phyloP scores from a whole-genome alignment of 1,140 invertebrate genomes.

The Lepidurus packardi region DNA sequence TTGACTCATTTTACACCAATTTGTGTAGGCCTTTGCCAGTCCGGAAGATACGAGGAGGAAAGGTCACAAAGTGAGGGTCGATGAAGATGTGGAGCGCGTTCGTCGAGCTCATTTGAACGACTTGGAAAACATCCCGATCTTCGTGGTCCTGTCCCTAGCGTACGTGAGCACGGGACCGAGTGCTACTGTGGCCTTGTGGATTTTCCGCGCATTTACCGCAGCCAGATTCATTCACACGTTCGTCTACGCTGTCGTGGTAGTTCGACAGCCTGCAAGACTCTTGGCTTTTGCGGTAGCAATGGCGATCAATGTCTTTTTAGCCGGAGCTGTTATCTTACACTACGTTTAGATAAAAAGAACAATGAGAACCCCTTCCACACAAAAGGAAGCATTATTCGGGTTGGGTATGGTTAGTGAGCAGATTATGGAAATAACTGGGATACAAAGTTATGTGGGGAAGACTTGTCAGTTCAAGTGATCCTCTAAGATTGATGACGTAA shows the following conservation, averaged over 20 bases:
- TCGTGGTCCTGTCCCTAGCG: slow-evolving; percentile 54
- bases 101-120: slow-evolving; percentile 60
- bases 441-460: no score
- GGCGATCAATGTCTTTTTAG: slow-evolving; percentile 41
- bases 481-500: no score
- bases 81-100: slow-evolving; percentile 55
- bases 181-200: slow-evolving; percentile 48
- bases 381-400: no score
- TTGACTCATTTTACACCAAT: no score
- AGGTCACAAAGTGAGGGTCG: slow-evolving; percentile 47
- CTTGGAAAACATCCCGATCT: slow-evolving; percentile 61
- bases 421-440: no score
- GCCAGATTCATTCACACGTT: slow-evolving; percentile 56
- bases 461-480: no score
- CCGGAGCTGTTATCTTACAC: no score
- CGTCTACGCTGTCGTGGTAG: slow-evolving; percentile 51
- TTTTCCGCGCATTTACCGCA: slow-evolving; percentile 56
- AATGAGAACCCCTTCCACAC: no score
- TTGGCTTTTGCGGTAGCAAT: slow-evolving; percentile 51
- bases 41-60: slow-evolving; percentile 50
- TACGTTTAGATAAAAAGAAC: no score
- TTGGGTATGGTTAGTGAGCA: no score
- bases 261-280: slow-evolving; percentile 55
- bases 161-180: slow-evolving; percentile 56
- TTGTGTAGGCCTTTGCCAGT: slow-evolving; percentile 53